Conservation (phyloP, 2,888 invertebrate species). For the Scaptomyza reducta region DNA sequence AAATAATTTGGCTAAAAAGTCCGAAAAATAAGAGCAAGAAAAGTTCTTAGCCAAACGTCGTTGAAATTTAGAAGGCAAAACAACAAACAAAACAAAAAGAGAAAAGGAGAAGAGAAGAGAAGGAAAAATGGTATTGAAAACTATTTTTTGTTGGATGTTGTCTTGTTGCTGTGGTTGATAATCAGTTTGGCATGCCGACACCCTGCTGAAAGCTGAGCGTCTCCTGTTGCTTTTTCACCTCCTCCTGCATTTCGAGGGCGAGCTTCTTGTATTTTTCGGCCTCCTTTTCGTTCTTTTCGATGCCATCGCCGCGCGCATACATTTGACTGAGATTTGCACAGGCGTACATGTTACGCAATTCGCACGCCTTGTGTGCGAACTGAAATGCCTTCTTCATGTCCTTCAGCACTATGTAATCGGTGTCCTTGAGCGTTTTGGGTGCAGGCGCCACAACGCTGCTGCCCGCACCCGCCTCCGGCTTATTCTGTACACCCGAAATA, state of each 20-base stretch:
- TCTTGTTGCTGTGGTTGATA: not conserved
- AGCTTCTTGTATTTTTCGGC: conserved; percentile 90
- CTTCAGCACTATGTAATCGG: conserved; percentile 86
- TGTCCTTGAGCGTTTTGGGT: conserved; percentile 54
- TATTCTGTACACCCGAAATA: conserved; percentile 89
- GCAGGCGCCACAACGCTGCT: conserved; percentile 3
- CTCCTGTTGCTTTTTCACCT: conserved; percentile 86
- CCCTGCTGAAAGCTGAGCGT: conserved; percentile 86
- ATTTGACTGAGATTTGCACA: conserved; percentile 96
- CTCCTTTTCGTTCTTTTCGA: conserved; percentile 88
- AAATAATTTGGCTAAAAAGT: conserved; percentile 1
- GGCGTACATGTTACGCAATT: conserved; percentile 92
- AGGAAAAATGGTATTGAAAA: not conserved
- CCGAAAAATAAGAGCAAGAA: not conserved
- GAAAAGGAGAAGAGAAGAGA: no score
- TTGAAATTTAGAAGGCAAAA: conserved; percentile 1
- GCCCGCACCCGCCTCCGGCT: conserved; percentile 81
- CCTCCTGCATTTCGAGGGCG: conserved; percentile 89
- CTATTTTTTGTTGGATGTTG: conserved; percentile 2
- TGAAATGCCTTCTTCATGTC: conserved; percentile 92
- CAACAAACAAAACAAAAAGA: not conserved
- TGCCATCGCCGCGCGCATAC: conserved; percentile 93
- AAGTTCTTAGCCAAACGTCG: not conserved
- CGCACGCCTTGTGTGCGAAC: conserved; percentile 92
- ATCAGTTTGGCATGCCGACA: conserved; percentile 78